phyloP scores from a whole-genome alignment of 2,797 vertebrate genomes.

The Halcyon leucocephala region DNA sequence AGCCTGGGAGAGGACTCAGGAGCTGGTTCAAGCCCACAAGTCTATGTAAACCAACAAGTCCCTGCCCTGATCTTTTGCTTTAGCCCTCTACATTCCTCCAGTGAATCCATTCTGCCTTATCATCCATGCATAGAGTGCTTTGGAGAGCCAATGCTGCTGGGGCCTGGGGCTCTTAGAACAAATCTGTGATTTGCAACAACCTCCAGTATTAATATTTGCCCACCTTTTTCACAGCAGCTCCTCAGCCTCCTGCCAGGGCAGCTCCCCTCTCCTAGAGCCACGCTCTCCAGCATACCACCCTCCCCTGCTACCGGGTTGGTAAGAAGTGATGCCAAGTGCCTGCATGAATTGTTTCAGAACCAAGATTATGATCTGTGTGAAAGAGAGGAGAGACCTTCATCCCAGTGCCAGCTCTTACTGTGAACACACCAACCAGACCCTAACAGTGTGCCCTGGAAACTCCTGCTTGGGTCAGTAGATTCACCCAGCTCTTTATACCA shows the following conservation, averaged over 20 bases:
- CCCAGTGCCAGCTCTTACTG: not conserved
- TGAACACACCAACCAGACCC: not conserved
- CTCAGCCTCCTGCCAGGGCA: not conserved
- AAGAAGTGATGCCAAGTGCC: not conserved
- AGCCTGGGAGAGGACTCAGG: not conserved
- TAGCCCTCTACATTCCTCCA: not conserved
- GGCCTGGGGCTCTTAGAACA: not conserved
- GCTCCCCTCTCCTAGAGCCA: not conserved
- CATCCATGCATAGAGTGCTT: rapidly evolving
- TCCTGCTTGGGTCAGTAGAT: not conserved
- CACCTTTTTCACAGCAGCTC: not conserved
- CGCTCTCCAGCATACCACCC: not conserved
- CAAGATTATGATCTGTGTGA: not conserved
- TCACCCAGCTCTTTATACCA: not conserved
- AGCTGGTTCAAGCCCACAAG: not conserved
- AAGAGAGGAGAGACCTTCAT: not conserved
- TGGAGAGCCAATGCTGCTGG: not conserved
- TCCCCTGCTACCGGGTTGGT: not conserved
- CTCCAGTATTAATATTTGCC: not conserved
- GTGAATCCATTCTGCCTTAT: not conserved
- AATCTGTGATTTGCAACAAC: not conserved
- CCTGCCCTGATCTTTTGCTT: not conserved
- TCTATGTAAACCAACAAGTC: not conserved
- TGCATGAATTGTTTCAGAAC: not conserved
- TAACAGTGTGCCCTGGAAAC: not conserved